phyloP scores from a whole-genome alignment of 2,113 vertebrate species.

The Motacilla tschutschensis region DNA sequence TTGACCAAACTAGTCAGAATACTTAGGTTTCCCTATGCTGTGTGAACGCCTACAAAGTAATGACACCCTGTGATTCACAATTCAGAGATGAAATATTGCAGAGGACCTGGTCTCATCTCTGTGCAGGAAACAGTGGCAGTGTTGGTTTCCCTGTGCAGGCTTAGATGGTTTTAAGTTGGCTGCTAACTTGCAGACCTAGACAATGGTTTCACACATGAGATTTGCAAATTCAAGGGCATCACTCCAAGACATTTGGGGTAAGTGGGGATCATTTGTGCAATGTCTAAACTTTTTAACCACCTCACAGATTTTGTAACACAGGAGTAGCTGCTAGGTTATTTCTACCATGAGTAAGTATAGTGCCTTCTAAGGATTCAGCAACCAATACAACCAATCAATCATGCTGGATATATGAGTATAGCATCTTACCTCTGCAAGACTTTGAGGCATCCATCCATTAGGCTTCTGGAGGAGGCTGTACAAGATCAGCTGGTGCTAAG shows the following conservation, averaged over 20 bases:
- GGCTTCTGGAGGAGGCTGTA: background rate
- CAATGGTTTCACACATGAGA: background rate
- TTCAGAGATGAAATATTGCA: background rate
- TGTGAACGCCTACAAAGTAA: background rate
- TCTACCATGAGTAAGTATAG: background rate
- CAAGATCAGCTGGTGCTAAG: background rate
- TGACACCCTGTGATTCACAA: background rate
- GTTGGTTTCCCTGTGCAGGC: background rate
- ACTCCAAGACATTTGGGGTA: background rate
- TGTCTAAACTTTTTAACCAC: background rate
- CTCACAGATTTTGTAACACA: background rate
- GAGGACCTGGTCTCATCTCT: background rate
- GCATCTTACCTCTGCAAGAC: background rate
- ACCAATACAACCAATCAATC: background rate
- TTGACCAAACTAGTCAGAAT: background rate
- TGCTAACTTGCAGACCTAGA: background rate
- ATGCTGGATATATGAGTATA: background rate
- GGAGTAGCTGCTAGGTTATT: background rate
- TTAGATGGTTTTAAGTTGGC: background rate
- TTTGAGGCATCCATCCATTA: background rate
- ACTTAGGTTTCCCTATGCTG: background rate
- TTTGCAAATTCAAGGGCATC: background rate
- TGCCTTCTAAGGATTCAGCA: background rate
- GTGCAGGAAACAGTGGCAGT: background rate
- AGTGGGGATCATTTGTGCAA: background rate